These are phyloP conservation scores for Mungos mungo DNA, from an alignment of 2,113 vertebrate species.

Conservation along the genomic window DNA sequence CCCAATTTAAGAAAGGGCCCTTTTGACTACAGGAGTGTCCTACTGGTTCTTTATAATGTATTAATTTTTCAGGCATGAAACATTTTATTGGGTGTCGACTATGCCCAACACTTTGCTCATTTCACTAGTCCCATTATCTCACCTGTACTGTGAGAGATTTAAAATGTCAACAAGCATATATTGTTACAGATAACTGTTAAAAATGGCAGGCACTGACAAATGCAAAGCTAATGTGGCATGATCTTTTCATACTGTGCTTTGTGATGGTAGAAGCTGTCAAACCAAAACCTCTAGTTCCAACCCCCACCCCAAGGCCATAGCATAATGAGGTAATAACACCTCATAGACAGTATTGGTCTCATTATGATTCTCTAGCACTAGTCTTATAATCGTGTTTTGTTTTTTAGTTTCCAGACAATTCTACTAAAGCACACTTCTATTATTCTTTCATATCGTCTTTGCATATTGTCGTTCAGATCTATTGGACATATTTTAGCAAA, in stretches of 20 bases:
- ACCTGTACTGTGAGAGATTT: background rate
- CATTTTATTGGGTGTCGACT: background rate
- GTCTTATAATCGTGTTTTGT: background rate
- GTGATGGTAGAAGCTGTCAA: background rate
- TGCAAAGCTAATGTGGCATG: background rate
- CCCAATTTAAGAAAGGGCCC: background rate
- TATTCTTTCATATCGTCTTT: background rate
- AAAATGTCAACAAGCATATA: background rate
- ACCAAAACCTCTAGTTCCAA: background rate
- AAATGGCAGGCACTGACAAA: background rate
- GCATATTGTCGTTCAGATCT: background rate
- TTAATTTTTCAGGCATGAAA: slow-evolving; percentile 15
- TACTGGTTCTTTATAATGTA: background rate
- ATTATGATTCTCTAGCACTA: background rate
- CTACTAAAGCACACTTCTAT: background rate
- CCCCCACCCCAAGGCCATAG: background rate
- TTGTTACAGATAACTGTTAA: background rate
- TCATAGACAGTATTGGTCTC: background rate
- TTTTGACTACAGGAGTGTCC: background rate
- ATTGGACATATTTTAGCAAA: background rate
- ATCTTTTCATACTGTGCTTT: background rate
- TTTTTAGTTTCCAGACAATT: background rate
- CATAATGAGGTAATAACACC: background rate
- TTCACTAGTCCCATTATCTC: background rate
- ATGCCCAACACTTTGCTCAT: slow-evolving; percentile 26